Conservation (phyloP, 2,888 invertebrate genomes). For the Lasioglossum lativentre region DNA sequence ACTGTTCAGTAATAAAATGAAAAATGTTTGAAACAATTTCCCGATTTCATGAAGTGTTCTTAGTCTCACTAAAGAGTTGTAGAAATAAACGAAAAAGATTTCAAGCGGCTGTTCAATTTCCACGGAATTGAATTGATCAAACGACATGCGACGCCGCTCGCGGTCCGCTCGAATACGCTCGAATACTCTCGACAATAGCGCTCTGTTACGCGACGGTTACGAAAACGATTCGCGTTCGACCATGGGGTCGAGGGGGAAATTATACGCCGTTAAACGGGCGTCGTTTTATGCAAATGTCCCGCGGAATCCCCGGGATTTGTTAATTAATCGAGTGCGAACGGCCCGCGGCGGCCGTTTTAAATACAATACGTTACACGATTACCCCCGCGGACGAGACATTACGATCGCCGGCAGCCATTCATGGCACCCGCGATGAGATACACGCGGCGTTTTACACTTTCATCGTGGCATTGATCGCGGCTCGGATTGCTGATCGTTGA, state of each 20-base stretch:
- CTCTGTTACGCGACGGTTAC: slow-evolving; percentile 18
- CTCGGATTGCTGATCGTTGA: not conserved
- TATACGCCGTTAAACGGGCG: slow-evolving; percentile 37
- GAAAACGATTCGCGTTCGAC: slow-evolving; percentile 9
- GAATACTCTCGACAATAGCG: not conserved
- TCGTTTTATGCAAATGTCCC: slow-evolving; percentile 40
- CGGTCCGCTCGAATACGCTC: slow-evolving; percentile 15
- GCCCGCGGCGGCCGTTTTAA: slow-evolving; percentile 22
- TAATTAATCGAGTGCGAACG: slow-evolving; percentile 50
- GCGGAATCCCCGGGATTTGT: slow-evolving; percentile 28
- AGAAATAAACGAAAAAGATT: not conserved
- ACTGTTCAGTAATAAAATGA: not conserved
- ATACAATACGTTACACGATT: slow-evolving; percentile 26
- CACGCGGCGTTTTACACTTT: slow-evolving; percentile 6
- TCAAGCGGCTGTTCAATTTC: not conserved
- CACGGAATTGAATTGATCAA: slow-evolving; percentile 28
- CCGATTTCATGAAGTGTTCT: not conserved
- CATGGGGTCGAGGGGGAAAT: slow-evolving; percentile 17
- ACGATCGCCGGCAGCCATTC: not conserved
- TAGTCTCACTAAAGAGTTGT: no score
- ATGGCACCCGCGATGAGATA: not conserved
- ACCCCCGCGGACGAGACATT: not conserved
- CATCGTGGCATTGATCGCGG: not conserved
- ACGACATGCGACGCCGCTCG: slow-evolving; percentile 14
- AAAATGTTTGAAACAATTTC: not conserved